Base-by-base conservation (phyloP, 53 echinoderm and acorn worm genomes). In the Actinopyga echinites region DNA sequence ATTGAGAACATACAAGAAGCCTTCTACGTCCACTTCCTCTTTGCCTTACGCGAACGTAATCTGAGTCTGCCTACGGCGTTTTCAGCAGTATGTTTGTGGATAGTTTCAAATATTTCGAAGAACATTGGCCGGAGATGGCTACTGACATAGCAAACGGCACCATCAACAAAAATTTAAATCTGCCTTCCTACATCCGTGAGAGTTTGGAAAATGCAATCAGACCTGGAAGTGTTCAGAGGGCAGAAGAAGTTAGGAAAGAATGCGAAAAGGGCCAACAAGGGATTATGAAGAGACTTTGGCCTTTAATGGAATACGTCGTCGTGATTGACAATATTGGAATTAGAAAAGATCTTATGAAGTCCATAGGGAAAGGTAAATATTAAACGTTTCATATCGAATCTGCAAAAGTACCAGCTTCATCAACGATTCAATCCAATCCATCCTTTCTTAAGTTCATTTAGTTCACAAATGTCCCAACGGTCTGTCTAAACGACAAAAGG, bases 211-310 rank as follows among this genome's bases (percentile, higher is more conserved):
- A 20, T 6, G 88, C 64, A 60, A 43, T 87, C 11, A 83, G 75
- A 9, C 62, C 57, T 7, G 88, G 83, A 11, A 85, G 90, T 55
- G 44, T 56, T 20, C 83, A 61, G 56, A 67, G 93, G 42, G 89
- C 86, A 11, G 35, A 63, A 13, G 89, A 89, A 68, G 67, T 94
- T 7, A 81, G 87, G 42, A 66, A 38, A 84, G 88, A 94, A 56
- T 94, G 91, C 33, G 77, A 87, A 57, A 89, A 84, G 63, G 94
- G 94, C n/a, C 91, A 91, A 30, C 84, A 82, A 1, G 89, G 91
- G 12, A 94, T 94, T 29, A 59, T 89, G 7, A 63, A 57, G 64
- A 85, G 94, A 31, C 86, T 94, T n/a, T 94, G 94, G 94, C 94
- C 94, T 24, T 65, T 82, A 52, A 75, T 94, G 21, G 42, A 65